Evolutionary conservation across 2,888 invertebrate species (phyloP).

Genomic region (Spilarctia lutea): DNA sequence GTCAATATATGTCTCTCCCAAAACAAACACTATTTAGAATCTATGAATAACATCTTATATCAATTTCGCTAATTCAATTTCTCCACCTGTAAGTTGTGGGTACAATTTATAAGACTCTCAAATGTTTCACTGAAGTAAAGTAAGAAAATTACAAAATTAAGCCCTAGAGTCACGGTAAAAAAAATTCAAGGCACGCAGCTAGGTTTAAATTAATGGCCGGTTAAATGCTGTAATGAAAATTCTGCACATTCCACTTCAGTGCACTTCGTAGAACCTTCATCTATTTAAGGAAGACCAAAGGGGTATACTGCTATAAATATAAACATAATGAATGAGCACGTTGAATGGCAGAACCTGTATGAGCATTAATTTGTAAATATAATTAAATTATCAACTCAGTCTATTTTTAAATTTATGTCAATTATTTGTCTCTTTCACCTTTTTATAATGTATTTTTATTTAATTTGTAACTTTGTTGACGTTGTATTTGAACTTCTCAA

Average conservation of each 20-base stretch:
- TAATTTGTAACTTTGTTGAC: background rate
- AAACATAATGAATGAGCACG: conserved; percentile 12
- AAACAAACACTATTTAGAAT: background rate
- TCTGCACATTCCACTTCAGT: conserved; percentile 30
- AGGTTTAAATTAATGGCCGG: conserved; percentile 32
- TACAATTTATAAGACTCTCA: background rate
- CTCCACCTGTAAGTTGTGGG: background rate
- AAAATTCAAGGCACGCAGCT: conserved; percentile 23
- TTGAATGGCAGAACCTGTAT: conserved; percentile 3
- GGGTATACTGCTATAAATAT: conserved; percentile 19
- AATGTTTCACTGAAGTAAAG: background rate
- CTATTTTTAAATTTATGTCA: background rate
- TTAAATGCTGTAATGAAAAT: conserved; percentile 46
- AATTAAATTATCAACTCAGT: background rate
- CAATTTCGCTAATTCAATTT: background rate
- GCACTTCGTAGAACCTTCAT: conserved; percentile 26
- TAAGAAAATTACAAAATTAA: conserved; percentile 7
- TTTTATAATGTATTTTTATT: background rate
- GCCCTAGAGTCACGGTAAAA: conserved; percentile 9
- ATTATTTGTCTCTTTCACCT: background rate
- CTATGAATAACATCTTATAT: background rate
- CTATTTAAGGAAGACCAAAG: conserved; percentile 24
- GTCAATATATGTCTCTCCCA: too few species aligned
- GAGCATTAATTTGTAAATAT: background rate
- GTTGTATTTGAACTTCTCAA: background rate